phyloP scores from a whole-genome alignment of 2,113 vertebrate genomes.

The Brienomyrus longianalis region DNA sequence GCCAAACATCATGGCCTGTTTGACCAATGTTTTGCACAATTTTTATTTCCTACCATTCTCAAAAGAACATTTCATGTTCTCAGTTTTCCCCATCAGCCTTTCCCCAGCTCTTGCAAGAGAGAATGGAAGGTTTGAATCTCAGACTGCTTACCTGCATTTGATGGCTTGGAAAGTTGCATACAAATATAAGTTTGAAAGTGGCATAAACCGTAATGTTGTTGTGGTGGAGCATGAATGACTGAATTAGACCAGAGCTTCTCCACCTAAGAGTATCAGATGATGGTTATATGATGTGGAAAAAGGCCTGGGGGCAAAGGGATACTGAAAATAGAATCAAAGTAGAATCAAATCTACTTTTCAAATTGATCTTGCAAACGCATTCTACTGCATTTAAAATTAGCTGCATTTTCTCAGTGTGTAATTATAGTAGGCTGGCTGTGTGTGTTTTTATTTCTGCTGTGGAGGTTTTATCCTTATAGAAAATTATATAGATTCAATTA shows the following conservation, averaged over 20 bases:
- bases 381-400: not conserved
- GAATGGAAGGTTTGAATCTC: not conserved
- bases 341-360: conserved; percentile 52
- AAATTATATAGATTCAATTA: not conserved
- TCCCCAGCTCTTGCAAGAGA: not conserved
- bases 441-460: not conserved
- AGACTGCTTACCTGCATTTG: not conserved
- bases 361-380: conserved; percentile 43
- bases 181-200: not conserved
- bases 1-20: not conserved
- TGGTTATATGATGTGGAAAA: conserved; percentile 66
- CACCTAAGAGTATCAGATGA: conserved; percentile 18
- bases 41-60: not conserved
- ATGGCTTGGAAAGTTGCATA: not conserved
- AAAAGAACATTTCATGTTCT: not conserved
- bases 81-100: not conserved
- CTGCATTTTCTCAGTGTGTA: not conserved
- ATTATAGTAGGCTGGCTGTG: not conserved
- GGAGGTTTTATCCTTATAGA: not conserved
- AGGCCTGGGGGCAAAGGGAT: conserved; percentile 40
- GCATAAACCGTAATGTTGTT: not conserved
- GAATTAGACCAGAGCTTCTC: not conserved
- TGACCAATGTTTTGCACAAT: not conserved
- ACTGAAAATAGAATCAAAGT: conserved; percentile 48
- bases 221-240: not conserved